A percentile compares a stretch with the other conserved stretches of the same genome.
Conservation (phyloP, 2,888 invertebrate genomes). For the Patella caerulea region DNA sequence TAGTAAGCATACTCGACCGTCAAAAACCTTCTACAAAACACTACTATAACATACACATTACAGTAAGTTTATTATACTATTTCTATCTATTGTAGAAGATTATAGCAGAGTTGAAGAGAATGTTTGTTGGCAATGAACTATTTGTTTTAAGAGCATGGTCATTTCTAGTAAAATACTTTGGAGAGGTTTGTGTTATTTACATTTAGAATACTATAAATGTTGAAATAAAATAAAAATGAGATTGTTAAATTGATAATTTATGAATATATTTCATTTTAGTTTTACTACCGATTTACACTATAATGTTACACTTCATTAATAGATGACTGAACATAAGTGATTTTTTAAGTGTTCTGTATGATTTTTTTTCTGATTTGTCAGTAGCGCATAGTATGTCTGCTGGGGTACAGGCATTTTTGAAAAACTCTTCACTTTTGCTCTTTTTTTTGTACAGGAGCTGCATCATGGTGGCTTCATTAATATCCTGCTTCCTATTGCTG, state of each 20-base stretch:
- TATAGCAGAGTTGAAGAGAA: slow-evolving; percentile 48
- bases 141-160: slow-evolving; percentile 59
- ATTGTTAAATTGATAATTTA: too few species aligned
- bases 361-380: not conserved
- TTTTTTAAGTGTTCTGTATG: not conserved
- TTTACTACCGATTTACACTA: too few species aligned
- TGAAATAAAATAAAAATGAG: too few species aligned
- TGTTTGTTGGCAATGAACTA: slow-evolving; percentile 52
- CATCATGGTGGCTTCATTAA: slow-evolving; percentile 63
- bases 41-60: too few species aligned
- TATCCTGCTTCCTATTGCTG: slow-evolving; percentile 57
- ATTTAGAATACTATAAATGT: not conserved
- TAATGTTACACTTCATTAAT: too few species aligned
- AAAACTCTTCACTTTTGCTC: not conserved
- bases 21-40: too few species aligned
- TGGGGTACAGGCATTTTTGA: not conserved
- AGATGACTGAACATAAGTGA: too few species aligned
- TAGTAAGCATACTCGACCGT: too few species aligned
- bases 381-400: too few species aligned
- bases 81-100: slow-evolving; percentile 46
- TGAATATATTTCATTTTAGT: too few species aligned
- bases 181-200: slow-evolving; percentile 49
- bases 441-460: slow-evolving; percentile 48
- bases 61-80: not conserved
- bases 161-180: slow-evolving; percentile 55